Evolutionary conservation across 2,113 vertebrate species (phyloP).

Genomic region (Lagopus muta): DNA sequence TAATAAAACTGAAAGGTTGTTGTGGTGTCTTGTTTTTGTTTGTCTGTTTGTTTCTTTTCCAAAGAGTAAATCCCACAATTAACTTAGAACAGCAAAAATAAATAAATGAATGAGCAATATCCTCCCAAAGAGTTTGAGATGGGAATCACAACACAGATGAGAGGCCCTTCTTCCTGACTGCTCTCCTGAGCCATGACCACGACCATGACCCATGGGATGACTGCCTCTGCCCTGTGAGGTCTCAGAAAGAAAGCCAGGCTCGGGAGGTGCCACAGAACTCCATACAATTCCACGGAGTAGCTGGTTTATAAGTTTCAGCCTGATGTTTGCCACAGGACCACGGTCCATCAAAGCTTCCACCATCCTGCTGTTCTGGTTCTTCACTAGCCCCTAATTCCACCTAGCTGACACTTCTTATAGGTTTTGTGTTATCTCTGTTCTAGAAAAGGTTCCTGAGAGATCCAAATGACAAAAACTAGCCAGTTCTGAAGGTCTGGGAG

Average conservation of each 20-base stretch:
- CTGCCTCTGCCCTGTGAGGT: fast-evolving
- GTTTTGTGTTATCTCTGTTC: not conserved
- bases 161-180: not conserved
- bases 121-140: not conserved
- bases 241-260: not conserved
- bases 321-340: not conserved
- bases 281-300: not conserved
- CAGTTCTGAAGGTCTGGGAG: not conserved
- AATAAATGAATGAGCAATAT: not conserved
- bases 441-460: not conserved
- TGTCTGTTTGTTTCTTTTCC: not conserved
- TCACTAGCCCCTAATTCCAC: not conserved
- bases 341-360: not conserved
- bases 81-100: not conserved
- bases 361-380: not conserved
- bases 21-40: not conserved
- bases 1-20: not conserved
- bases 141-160: not conserved
- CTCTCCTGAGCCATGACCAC: not conserved
- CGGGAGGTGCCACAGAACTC: not conserved
- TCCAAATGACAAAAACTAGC: not conserved
- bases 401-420: not conserved
- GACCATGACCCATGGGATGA: not conserved
- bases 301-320: not conserved
- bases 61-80: not conserved